These are phyloP conservation scores for Trichonephila clavata DNA, from an alignment of 1,140 invertebrate genomes.

Conservation along the genomic window DNA sequence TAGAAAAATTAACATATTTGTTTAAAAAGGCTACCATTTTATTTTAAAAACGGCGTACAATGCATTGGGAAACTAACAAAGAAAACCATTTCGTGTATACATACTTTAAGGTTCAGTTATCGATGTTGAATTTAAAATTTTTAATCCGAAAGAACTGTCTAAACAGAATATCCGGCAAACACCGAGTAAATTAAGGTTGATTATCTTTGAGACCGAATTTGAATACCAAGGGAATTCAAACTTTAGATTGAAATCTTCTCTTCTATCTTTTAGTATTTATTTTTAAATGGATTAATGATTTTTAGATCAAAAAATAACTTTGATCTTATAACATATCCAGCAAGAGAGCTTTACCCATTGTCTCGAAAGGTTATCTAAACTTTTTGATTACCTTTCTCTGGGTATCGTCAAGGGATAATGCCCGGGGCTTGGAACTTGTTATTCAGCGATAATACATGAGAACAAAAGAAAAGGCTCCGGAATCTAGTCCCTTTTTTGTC, in stretches of 20 bases:
- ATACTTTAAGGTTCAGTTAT: too few species aligned
- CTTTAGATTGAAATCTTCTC: constrained; percentile 44
- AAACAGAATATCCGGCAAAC: neutral
- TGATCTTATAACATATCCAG: constrained; percentile 15
- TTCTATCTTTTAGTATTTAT: neutral
- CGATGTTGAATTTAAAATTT: neutral
- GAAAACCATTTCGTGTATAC: too few species aligned
- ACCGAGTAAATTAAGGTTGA: neutral
- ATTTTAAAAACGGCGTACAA: too few species aligned
- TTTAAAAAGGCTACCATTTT: too few species aligned
- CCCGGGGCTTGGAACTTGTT: constrained; percentile 1
- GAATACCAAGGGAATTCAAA: neutral
- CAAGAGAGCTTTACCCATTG: neutral
- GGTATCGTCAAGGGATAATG: constrained; percentile 12
- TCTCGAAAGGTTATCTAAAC: constrained; percentile 1
- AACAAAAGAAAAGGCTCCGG: neutral
- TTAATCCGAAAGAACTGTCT: neutral
- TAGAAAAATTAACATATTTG: too few species aligned
- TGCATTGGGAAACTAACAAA: too few species aligned
- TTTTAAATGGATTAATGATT: constrained; percentile 54
- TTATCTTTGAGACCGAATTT: neutral
- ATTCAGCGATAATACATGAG: neutral
- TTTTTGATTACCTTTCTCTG: neutral
- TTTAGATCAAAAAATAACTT: constrained; percentile 56
- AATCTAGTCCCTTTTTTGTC: neutral